phyloP scores from a whole-genome alignment of 92 coral and sea anemone species.

The Actinostola sp. region DNA sequence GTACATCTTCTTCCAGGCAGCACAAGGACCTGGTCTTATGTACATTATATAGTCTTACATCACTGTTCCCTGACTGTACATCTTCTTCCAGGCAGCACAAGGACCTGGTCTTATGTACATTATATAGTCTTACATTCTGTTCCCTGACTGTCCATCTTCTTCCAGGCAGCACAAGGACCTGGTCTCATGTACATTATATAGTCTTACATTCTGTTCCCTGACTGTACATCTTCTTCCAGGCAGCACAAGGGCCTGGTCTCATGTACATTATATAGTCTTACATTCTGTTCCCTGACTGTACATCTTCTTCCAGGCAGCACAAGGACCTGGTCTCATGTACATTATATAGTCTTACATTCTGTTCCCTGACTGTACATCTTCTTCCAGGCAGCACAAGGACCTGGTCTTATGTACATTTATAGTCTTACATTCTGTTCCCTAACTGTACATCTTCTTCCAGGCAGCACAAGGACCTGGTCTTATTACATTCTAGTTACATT shows the following conservation, averaged over 20 bases:
- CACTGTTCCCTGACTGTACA: not conserved
- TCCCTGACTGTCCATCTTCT: not conserved
- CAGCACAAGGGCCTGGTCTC: constrained; percentile 87
- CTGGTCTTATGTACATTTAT: constrained; percentile 80
- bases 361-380: not conserved
- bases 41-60: constrained; percentile 63
- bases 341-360: constrained; percentile 48
- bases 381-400: constrained; percentile 82
- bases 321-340: constrained; percentile 90
- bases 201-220: too few relatives aligned
- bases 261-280: constrained; percentile 71
- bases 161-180: constrained; percentile 86
- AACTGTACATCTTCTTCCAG: constrained; percentile 28
- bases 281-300: not conserved
- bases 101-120: constrained; percentile 92
- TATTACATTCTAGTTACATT: not conserved
- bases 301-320: constrained; percentile 61
- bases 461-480: constrained; percentile 89
- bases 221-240: constrained; percentile 37
- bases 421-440: too few relatives aligned
- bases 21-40: constrained; percentile 87
- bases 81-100: constrained; percentile 66
- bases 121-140: constrained; percentile 33
- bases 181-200: constrained; percentile 87
- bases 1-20: constrained; percentile 51